phyloP scores from a whole-genome alignment of 2,113 vertebrate species.

The Aphelocoma coerulescens region DNA sequence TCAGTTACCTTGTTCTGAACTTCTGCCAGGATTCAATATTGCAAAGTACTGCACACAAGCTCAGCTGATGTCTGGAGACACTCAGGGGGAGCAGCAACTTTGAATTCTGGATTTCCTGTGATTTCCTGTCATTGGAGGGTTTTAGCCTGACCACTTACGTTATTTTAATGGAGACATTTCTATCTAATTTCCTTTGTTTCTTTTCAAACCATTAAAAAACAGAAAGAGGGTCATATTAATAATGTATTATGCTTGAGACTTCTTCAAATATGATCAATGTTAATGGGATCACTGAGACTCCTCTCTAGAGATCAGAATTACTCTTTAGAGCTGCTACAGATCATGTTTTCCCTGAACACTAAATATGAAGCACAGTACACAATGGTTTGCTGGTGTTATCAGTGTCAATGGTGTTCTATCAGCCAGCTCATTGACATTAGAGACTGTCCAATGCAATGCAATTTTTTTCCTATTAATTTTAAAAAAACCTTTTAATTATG shows the following conservation, averaged over 20 bases:
- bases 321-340: slow-evolving; percentile 2
- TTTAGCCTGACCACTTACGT: slow-evolving; percentile 17
- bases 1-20: slow-evolving; percentile 19
- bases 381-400: neutral
- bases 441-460: neutral
- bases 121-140: slow-evolving; percentile 42
- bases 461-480: neutral
- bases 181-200: slow-evolving; percentile 52
- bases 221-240: slow-evolving; percentile 18
- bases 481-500: neutral
- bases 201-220: slow-evolving; percentile 22
- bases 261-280: slow-evolving; percentile 39
- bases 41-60: neutral
- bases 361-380: neutral
- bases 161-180: slow-evolving; percentile 54
- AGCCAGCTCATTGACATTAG: neutral
- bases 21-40: neutral
- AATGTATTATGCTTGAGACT: slow-evolving; percentile 42
- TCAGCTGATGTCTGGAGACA: slow-evolving; percentile 3
- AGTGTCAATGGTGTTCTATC: neutral
- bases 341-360: slow-evolving; percentile 9
- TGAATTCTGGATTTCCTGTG: slow-evolving; percentile 47
- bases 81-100: neutral
- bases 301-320: slow-evolving; percentile 11
- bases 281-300: slow-evolving; percentile 50